phyloP scores from a whole-genome alignment of 2,888 invertebrate genomes.

The Troides aeacus region DNA sequence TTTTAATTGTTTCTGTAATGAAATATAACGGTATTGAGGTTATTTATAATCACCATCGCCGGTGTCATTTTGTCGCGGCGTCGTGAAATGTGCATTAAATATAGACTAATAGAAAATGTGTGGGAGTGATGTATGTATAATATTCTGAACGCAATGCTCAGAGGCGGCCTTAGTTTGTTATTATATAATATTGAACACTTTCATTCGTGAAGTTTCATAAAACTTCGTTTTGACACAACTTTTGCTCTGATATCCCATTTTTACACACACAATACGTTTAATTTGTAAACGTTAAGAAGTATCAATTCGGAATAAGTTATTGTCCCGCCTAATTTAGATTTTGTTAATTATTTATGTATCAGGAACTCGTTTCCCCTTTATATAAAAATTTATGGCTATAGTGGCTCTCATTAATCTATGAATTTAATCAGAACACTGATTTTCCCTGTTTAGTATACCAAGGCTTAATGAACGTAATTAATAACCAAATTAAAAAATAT shows the following conservation, averaged over 20 bases:
- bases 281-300: no score
- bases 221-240: neutral
- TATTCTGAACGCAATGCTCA: slow-evolving; percentile 48
- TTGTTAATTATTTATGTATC: no score
- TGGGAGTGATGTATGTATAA: slow-evolving; percentile 52
- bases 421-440: no score
- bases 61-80: slow-evolving; percentile 52
- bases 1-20: slow-evolving; percentile 22
- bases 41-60: slow-evolving; percentile 22
- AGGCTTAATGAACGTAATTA: no score
- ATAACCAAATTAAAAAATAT: no score
- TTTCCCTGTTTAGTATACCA: no score
- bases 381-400: no score
- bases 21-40: slow-evolving; percentile 20
- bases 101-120: slow-evolving; percentile 65
- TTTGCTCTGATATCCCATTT: neutral
- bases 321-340: no score
- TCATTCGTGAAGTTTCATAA: slow-evolving; percentile 25
- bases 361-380: no score
- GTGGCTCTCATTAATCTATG: no score
- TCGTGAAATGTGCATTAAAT: slow-evolving; percentile 56
- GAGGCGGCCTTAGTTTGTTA: slow-evolving; percentile 56
- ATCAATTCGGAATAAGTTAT: no score
- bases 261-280: no score
- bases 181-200: slow-evolving; percentile 36